A percentile compares a stretch with the other conserved stretches of the same genome.
phyloP scores from a whole-genome alignment of 2,797 vertebrate genomes.

The Falco biarmicus region DNA sequence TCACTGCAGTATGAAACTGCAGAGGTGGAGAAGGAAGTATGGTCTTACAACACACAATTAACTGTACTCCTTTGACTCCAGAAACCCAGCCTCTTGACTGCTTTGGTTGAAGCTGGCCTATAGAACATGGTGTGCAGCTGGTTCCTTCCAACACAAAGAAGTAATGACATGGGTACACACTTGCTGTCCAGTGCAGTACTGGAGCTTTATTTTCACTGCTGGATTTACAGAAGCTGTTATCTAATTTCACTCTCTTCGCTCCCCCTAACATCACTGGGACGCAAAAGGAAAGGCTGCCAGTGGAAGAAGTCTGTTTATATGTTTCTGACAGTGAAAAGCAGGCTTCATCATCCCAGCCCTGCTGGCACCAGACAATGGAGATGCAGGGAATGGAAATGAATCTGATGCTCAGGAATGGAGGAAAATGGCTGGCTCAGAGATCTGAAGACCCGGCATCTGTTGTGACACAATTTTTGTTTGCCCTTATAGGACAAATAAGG shows the following conservation, averaged over 20 bases:
- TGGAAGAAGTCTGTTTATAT: not conserved
- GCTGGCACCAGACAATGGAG: not conserved
- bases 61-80: not conserved
- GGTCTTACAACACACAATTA: not conserved
- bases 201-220: constrained; percentile 5
- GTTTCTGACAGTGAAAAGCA: not conserved
- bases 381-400: not conserved
- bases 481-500: not conserved
- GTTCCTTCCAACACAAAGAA: not conserved
- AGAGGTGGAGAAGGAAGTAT: not conserved
- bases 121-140: not conserved
- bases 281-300: not conserved
- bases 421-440: not conserved
- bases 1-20: not conserved
- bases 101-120: not conserved
- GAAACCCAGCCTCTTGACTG: not conserved
- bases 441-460: not conserved
- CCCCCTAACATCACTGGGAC: not conserved
- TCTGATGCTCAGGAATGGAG: not conserved
- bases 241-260: not conserved
- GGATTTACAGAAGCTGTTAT: not conserved
- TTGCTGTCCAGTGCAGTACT: not conserved
- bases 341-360: not conserved
- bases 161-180: not conserved
- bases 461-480: not conserved